These are phyloP conservation scores for Lycaon pictus DNA, from an alignment of 2,113 vertebrate genomes.

Conservation along the genomic window DNA sequence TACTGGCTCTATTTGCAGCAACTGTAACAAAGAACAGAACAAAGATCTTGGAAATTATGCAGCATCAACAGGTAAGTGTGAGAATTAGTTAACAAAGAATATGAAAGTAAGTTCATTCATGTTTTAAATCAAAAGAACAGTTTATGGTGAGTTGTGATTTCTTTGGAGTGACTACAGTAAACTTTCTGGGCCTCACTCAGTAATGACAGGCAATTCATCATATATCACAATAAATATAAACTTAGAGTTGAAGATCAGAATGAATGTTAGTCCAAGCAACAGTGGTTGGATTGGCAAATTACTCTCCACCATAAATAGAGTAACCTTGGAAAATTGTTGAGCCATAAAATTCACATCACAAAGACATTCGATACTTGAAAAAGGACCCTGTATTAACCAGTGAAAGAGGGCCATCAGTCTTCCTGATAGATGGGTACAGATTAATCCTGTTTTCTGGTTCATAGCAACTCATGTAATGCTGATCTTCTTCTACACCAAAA, in stretches of 20 bases:
- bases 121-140: constrained; percentile 35
- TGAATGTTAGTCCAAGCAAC: constrained; percentile 51
- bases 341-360: constrained; percentile 72
- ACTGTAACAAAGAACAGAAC: not conserved
- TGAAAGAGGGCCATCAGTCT: constrained; percentile 72
- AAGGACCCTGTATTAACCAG: constrained; percentile 62
- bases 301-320: constrained; percentile 66
- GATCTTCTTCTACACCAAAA: constrained; percentile 63
- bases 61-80: not conserved
- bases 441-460: constrained; percentile 80
- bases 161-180: constrained; percentile 5
- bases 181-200: not conserved
- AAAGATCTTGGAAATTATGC: not conserved
- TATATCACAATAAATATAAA: constrained; percentile 38
- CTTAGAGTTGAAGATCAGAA: constrained; percentile 57
- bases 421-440: constrained; percentile 76
- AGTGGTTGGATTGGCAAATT: constrained; percentile 74
- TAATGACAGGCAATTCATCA: constrained; percentile 30
- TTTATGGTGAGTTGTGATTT: not conserved
- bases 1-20: constrained; percentile 1
- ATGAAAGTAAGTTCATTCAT: not conserved
- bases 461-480: constrained; percentile 75
- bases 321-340: constrained; percentile 82
- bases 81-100: not conserved
- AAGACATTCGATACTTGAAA: constrained; percentile 75